Percentiles rank a stretch among this genome's conserved stretches.
These are phyloP conservation scores for Carposina sasakii DNA, from an alignment of 1,140 invertebrate species.

Conservation along the genomic window DNA sequence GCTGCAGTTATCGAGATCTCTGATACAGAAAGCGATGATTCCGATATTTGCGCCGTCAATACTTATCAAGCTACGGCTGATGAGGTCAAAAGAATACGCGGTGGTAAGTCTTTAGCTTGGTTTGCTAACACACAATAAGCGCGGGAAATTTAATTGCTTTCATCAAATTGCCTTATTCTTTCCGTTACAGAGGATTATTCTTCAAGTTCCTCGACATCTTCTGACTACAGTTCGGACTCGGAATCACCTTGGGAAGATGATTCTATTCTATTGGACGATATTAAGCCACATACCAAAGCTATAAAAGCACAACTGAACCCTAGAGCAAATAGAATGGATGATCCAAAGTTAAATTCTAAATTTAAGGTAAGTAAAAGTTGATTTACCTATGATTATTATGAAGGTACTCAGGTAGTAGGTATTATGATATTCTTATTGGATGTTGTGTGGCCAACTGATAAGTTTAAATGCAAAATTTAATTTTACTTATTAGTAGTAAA, in stretches of 20 bases:
- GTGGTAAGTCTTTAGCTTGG: constrained; percentile 38
- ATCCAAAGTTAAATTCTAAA: constrained; percentile 46
- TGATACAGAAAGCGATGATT: constrained; percentile 67
- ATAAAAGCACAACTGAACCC: constrained; percentile 43
- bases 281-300: constrained; percentile 31
- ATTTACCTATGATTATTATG: too few species aligned
- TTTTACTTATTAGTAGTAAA: too few species aligned
- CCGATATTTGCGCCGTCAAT: constrained; percentile 66
- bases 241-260: constrained; percentile 61
- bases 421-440: too few species aligned
- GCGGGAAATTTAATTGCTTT: constrained; percentile 45
- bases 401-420: too few species aligned
- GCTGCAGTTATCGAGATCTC: constrained; percentile 67
- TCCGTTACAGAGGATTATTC: constrained; percentile 48
- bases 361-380: constrained; percentile 51
- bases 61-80: constrained; percentile 66
- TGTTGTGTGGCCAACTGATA: too few species aligned
- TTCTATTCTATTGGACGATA: constrained; percentile 44
- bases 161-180: constrained; percentile 3
- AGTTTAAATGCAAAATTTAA: too few species aligned
- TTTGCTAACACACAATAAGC: constrained; percentile 20
- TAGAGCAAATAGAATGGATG: constrained; percentile 55
- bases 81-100: constrained; percentile 66
- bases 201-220: constrained; percentile 41
- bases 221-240: constrained; percentile 61